Conservation (phyloP, 2,888 invertebrate species). For the Hoplodrina ambigua region DNA sequence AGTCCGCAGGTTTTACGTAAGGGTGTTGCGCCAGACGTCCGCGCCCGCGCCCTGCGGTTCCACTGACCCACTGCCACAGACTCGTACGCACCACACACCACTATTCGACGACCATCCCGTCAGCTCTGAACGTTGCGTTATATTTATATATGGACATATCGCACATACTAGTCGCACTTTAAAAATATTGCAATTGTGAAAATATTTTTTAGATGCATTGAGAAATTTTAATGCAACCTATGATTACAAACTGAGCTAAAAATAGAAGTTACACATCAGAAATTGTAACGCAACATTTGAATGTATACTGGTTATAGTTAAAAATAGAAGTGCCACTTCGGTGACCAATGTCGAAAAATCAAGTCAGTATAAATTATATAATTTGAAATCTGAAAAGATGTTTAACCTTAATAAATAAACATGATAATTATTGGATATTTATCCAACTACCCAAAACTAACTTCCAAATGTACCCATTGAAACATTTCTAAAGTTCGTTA, state of each 20-base stretch:
- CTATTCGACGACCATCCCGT: conserved; percentile 73
- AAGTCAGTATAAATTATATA: conserved; percentile 10
- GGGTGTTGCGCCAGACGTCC: conserved; percentile 87
- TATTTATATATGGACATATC: conserved; percentile 55
- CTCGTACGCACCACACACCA: conserved; percentile 74
- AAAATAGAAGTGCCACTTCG: conserved; percentile 44
- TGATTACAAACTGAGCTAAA: not conserved
- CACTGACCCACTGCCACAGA: conserved; percentile 89
- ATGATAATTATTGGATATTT: conserved; percentile 21
- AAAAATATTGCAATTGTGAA: conserved; percentile 39
- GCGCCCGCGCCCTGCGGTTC: conserved; percentile 86
- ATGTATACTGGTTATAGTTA: conserved; percentile 11
- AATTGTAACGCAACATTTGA: conserved; percentile 24
- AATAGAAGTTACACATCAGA: conserved; percentile 6
- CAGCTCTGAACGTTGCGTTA: conserved; percentile 58
- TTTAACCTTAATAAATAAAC: conserved; percentile 11
- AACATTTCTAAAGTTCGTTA: not conserved
- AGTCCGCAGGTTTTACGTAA: conserved; percentile 85
- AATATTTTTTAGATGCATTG: conserved; percentile 35
- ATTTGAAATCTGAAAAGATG: conserved; percentile 19
- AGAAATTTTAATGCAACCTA: conserved; percentile 29
- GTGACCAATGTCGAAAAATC: conserved; percentile 31
- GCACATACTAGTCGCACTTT: conserved; percentile 30
- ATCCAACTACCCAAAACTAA: not conserved
- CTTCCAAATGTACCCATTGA: not conserved